Base-by-base conservation (phyloP, 2,888 invertebrate species). In the Idaea straminata region DNA sequence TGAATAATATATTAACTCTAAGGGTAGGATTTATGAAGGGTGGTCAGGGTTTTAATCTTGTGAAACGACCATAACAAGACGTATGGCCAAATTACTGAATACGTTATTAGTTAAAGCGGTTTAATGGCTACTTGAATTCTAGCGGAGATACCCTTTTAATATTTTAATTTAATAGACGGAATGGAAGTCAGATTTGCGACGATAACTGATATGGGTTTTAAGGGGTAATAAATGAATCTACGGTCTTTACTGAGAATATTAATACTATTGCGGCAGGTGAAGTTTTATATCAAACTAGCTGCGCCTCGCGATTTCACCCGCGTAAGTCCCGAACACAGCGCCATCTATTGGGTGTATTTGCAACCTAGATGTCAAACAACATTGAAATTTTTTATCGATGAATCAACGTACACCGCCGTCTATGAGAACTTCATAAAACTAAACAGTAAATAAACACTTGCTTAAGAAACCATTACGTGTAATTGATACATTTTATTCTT, bases 61-160 rank as follows among this genome's bases (percentile, higher is more conserved):
- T 77, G 81, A 79, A 88, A 89, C 87, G 88, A 87, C 91, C 89
- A 89, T 91, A 91, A 91, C 88, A 89, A 91, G 91, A 92, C 86
- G 85, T 87, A 90, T 91, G 89, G 87, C 81, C 84, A 88, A 92
- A 92, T 92, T 89, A 90, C 90, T 85, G 89, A 89, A 91, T 91
- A 81, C 82, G 86, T 87, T 90, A 90, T 88, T 82, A 88, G 87
- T 79, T 78, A 82, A 80, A 86, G 77, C 84, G 84, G 88, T 89
- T 91, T 89, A 87, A 91, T 88, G 83, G 86, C 80, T 78, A 76
- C 84, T 86, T 83, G 83, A 86, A 84, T 86, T 88, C 86, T 83
- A 83, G 83, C 75, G 73, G 79, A 76, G 47, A 25, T 47, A 81
- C 81, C 81, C 76, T 79, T 85, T 88, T 77, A 87, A 87, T 87